A percentile compares a stretch with the other conserved stretches of the same genome.
Conservation (phyloP, 2,888 invertebrate species). For the Eilema sororculum region DNA sequence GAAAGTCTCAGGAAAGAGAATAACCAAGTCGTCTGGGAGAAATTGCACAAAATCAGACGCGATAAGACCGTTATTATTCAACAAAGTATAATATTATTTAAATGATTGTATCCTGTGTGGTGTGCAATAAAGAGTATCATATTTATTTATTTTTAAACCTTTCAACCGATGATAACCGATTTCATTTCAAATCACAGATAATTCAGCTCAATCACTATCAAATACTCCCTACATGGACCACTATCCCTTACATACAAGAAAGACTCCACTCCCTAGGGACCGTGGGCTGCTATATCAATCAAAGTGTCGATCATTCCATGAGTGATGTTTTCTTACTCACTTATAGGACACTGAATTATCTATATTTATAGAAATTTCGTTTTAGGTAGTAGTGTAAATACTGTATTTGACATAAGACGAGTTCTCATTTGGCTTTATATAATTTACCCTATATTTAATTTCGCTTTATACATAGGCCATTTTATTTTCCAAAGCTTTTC, state of each 20-base stretch:
- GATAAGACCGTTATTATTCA: no score
- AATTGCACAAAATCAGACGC: no score
- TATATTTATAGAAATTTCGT: conserved; percentile 35
- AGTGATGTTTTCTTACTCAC: conserved; percentile 29
- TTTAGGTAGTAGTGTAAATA: conserved; percentile 24
- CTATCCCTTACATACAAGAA: background rate
- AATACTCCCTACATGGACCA: conserved; percentile 4
- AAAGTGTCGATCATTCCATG: conserved; percentile 37
- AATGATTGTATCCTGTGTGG: no score
- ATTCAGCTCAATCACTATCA: background rate
- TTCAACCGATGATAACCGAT: background rate
- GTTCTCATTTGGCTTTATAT: no score
- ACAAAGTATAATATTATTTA: no score
- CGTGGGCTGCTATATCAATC: conserved; percentile 44
- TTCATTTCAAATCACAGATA: conserved; percentile 18
- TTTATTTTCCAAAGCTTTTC: no score
- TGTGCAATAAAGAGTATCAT: no score
- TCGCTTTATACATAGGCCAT: no score
- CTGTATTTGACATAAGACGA: background rate
- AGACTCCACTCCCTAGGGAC: conserved; percentile 7
- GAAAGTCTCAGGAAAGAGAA: no score
- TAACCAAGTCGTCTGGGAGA: no score
- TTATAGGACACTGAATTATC: conserved; percentile 31
- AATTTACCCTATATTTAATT: no score
- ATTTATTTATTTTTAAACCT: no score